phyloP scores from a whole-genome alignment of 2,888 invertebrate genomes.

The Drosophila nigricruria region DNA sequence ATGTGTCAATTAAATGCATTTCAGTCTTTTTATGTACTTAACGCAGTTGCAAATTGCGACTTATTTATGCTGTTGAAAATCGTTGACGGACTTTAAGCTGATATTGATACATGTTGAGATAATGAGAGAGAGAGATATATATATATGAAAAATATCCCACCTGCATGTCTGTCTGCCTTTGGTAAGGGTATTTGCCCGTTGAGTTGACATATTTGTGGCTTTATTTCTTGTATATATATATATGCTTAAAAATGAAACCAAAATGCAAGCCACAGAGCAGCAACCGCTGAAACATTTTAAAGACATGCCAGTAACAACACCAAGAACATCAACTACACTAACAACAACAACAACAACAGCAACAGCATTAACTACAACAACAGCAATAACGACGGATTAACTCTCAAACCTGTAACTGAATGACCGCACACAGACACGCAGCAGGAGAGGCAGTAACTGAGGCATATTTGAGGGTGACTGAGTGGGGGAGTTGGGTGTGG shows the following conservation, averaged over 20 bases:
- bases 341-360: constrained; percentile 30
- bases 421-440: constrained; percentile 57
- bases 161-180: neutral
- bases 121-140: neutral
- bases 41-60: neutral
- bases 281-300: constrained; percentile 65
- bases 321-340: constrained; percentile 19
- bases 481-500: neutral
- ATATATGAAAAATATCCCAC: neutral
- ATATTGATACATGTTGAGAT: neutral
- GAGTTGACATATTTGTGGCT: neutral
- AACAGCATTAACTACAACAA: constrained; percentile 21
- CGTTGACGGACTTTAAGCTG: constrained; percentile 9
- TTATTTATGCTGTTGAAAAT: constrained; percentile 7
- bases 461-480: neutral
- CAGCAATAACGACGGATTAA: constrained; percentile 57
- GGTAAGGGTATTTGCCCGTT: neutral
- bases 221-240: neutral
- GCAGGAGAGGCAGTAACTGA: constrained; percentile 9
- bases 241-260: constrained; percentile 28
- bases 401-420: constrained; percentile 65
- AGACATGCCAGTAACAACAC: constrained; percentile 58
- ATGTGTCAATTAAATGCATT: constrained; percentile 25
- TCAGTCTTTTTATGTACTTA: constrained; percentile 2
- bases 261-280: constrained; percentile 52